Conservation (phyloP, 2,797 vertebrate genomes). For the Pangasius larnaudii region DNA sequence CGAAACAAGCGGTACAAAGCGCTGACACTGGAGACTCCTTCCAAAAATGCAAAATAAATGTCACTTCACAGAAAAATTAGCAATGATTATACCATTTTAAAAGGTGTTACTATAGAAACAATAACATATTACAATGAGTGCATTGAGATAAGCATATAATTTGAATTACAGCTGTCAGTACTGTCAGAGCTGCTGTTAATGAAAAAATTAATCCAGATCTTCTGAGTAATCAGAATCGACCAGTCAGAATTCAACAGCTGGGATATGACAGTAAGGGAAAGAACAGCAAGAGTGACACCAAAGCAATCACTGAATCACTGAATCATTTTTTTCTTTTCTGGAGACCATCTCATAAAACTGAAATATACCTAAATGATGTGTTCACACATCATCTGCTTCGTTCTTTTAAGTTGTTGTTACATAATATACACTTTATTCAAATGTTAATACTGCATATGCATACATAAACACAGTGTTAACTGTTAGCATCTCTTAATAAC, state of each 20-base stretch:
- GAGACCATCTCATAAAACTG: neutral
- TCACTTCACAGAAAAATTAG: neutral
- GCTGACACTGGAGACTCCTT: neutral
- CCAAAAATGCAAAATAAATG: neutral
- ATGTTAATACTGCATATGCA: neutral
- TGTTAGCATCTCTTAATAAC: neutral
- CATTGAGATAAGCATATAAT: neutral
- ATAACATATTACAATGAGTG: neutral
- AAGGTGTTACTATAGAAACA: neutral
- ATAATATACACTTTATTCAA: neutral
- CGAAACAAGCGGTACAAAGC: neutral
- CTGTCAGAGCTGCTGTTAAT: neutral
- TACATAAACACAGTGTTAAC: neutral
- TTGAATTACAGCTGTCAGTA: neutral
- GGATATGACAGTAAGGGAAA: neutral
- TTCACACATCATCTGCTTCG: neutral
- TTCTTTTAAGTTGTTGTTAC: neutral
- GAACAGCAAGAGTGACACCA: neutral
- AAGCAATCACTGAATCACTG: neutral
- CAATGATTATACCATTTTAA: neutral
- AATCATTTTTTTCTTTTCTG: neutral
- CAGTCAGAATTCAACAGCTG: neutral
- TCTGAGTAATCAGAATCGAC: neutral
- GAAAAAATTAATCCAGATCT: neutral
- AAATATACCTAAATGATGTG: neutral